These are phyloP conservation scores for Enoplosus armatus DNA, from an alignment of 2,797 vertebrate species.

Conservation along the genomic window DNA sequence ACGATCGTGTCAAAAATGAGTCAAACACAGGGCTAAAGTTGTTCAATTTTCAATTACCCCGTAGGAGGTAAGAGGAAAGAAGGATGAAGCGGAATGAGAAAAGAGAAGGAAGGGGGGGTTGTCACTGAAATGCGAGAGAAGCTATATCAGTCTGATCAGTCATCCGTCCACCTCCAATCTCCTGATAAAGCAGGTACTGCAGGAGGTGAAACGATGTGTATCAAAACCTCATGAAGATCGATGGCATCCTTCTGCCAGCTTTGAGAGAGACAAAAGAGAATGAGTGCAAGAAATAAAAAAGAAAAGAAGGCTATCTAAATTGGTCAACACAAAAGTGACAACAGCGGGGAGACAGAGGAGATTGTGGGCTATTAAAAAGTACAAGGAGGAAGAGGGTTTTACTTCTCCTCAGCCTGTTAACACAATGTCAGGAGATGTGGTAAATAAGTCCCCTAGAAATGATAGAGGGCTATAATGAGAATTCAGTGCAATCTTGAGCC, in stretches of 20 bases:
- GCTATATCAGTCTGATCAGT: conserved; percentile 88
- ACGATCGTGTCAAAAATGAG: conserved; percentile 55
- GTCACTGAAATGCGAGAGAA: conserved; percentile 82
- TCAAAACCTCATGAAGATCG: conserved; percentile 92
- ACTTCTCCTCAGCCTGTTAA: conserved; percentile 69
- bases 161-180: conserved; percentile 87
- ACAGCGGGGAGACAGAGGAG: conserved; percentile 57
- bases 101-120: conserved; percentile 58
- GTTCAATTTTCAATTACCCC: conserved; percentile 77
- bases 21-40: conserved; percentile 57
- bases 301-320: conserved; percentile 76
- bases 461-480: conserved; percentile 71
- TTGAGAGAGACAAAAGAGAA: conserved; percentile 82
- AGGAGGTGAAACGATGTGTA: conserved; percentile 90
- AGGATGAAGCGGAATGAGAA: conserved; percentile 72
- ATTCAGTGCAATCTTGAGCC: conserved; percentile 71
- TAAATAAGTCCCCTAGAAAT: conserved; percentile 85
- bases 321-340: conserved; percentile 74
- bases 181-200: conserved; percentile 86
- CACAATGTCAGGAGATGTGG: conserved; percentile 61
- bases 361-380: conserved; percentile 73
- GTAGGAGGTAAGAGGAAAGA: conserved; percentile 64
- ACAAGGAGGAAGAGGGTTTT: conserved; percentile 46
- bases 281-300: conserved; percentile 64
- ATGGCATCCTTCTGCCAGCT: conserved; percentile 87